Evolutionary conservation across 2,888 invertebrate genomes (phyloP).

Genomic region (Nemapogon koenigi): DNA sequence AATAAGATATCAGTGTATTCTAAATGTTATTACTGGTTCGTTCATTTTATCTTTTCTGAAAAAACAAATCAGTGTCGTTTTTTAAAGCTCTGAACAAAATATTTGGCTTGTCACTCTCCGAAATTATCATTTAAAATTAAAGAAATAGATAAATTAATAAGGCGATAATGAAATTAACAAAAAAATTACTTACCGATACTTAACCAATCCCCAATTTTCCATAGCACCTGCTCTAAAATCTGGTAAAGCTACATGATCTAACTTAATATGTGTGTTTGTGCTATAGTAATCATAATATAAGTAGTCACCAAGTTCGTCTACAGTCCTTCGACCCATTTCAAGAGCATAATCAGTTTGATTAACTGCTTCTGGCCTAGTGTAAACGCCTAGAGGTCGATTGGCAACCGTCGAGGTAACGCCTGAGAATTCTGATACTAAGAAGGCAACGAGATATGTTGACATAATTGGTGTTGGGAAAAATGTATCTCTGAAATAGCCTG

Average conservation of each 20-base stretch:
- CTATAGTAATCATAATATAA: slow-evolving; percentile 62
- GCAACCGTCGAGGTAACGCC: slow-evolving; percentile 27
- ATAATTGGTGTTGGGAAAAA: slow-evolving; percentile 69
- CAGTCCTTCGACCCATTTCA: slow-evolving; percentile 61
- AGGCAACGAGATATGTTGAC: slow-evolving; percentile 86
- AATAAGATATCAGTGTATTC: too few relatives aligned
- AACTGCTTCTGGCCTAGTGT: slow-evolving; percentile 70
- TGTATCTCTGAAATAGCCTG: slow-evolving; percentile 69
- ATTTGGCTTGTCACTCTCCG: too few relatives aligned
- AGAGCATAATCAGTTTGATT: slow-evolving; percentile 71
- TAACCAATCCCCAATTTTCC: slow-evolving; percentile 92
- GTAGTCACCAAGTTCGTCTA: slow-evolving; percentile 60
- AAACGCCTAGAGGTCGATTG: slow-evolving; percentile 5
- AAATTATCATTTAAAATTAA: too few relatives aligned
- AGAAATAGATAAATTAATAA: too few relatives aligned
- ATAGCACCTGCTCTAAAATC: slow-evolving; percentile 87
- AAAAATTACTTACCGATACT: slow-evolving; percentile 73
- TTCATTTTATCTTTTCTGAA: too few relatives aligned
- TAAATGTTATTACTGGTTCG: too few relatives aligned
- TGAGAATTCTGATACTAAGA: slow-evolving; percentile 78
- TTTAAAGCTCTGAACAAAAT: too few relatives aligned
- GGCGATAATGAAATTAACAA: too few relatives aligned
- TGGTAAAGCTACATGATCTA: slow-evolving; percentile 85
- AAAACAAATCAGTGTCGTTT: too few relatives aligned
- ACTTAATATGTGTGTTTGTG: slow-evolving; percentile 68